Conservation (phyloP, 2,888 invertebrate species). For the Acronicta aceris region DNA sequence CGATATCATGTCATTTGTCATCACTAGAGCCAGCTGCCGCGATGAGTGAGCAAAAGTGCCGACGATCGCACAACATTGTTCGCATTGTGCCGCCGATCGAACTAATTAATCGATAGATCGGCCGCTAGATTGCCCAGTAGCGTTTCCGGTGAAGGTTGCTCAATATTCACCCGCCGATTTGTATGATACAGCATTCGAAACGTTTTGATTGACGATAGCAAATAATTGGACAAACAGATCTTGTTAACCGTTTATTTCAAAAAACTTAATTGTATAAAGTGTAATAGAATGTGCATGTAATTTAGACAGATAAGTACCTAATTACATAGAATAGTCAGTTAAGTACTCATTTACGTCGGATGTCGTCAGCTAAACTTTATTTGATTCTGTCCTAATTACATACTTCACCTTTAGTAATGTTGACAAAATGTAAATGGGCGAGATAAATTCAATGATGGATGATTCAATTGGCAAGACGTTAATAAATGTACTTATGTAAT, state of each 20-base stretch:
- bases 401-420: slow-evolving; percentile 56
- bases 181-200: slow-evolving; percentile 70
- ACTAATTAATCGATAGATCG: slow-evolving; percentile 88
- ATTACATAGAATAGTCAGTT: slow-evolving; percentile 39
- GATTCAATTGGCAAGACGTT: slow-evolving; percentile 49
- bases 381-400: slow-evolving; percentile 44
- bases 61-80: slow-evolving; percentile 78
- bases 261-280: slow-evolving; percentile 39
- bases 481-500: slow-evolving; percentile 43
- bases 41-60: slow-evolving; percentile 84
- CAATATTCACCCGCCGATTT: slow-evolving; percentile 80
- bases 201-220: slow-evolving; percentile 82
- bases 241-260: slow-evolving; percentile 40
- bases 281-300: slow-evolving; percentile 39
- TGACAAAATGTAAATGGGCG: slow-evolving; percentile 42
- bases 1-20: slow-evolving; percentile 72
- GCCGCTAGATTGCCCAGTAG: slow-evolving; percentile 83
- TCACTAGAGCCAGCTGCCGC: slow-evolving; percentile 74
- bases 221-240: slow-evolving; percentile 72
- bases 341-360: slow-evolving; percentile 37
- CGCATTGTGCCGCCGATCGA: slow-evolving; percentile 83
- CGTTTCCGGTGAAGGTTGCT: slow-evolving; percentile 87
- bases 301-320: slow-evolving; percentile 37
- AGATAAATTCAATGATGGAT: slow-evolving; percentile 44
- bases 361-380: slow-evolving; percentile 33